Evolutionary conservation across 2,797 vertebrate genomes (phyloP).

Genomic region (Pipistrellus kuhlii): DNA sequence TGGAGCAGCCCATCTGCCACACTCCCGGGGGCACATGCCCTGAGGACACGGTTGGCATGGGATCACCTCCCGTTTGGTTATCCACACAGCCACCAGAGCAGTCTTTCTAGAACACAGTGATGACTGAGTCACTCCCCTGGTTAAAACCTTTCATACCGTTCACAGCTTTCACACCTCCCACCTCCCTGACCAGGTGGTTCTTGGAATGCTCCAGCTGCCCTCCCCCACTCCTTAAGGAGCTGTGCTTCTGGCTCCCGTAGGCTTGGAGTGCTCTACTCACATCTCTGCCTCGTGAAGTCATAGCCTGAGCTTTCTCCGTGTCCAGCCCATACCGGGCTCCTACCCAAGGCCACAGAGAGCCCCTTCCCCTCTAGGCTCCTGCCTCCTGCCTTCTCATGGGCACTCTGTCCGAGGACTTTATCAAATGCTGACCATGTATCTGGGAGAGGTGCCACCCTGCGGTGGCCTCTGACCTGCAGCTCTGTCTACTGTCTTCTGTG

Average conservation of each 20-base stretch:
- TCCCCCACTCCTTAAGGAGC: background rate
- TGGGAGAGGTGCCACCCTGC: background rate
- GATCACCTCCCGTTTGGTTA: background rate
- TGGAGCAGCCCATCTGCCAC: background rate
- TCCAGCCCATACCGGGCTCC: background rate
- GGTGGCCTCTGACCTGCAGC: background rate
- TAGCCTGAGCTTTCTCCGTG: background rate
- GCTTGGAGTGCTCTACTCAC: background rate
- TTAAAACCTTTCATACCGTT: background rate
- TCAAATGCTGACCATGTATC: background rate
- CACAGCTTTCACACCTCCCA: background rate
- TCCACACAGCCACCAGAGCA: background rate
- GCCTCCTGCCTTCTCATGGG: background rate
- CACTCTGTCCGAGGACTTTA: background rate
- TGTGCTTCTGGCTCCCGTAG: background rate
- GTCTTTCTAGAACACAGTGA: background rate
- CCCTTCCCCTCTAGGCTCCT: background rate
- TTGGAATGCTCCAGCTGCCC: background rate
- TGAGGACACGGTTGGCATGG: background rate
- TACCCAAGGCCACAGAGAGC: background rate
- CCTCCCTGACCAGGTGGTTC: background rate
- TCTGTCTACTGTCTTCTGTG: background rate
- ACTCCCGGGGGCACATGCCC: fast-evolving
- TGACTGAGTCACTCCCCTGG: background rate
- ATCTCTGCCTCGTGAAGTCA: background rate